Evolutionary conservation across 2,888 invertebrate species (phyloP), one percentile per base, ranked within the genome.

Genomic region (Epinotia ramella): DNA sequence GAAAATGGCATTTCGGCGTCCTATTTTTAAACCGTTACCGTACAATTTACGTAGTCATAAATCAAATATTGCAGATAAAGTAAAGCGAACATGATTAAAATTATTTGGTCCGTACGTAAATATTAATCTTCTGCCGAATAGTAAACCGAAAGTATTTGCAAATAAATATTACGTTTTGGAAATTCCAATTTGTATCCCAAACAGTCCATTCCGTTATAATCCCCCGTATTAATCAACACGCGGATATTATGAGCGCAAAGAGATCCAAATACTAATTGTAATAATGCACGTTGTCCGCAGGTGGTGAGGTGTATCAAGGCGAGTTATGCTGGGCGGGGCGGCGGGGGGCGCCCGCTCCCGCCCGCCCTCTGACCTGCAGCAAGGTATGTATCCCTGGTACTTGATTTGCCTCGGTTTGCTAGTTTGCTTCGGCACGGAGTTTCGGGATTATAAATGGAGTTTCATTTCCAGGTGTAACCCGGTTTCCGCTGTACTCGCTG

Each of bases 401-500:
- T 18, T 20, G 13, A 49, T 49, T 74, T 46, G 68, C 20, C 46
- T n/a, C n/a, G 16, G 40, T 18, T 63, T 56, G 63, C 67, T 63
- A 60, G 73, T 60, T 53, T 73, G 73, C 62, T 28, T 13, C 16
- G 40, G 13, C 7, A 40, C 9, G 33, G 2, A 69, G 60, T 53
- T 66, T 66, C 20, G 79, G 80, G 78, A 82, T 78, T 77, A 82
- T 74, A 79, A 74, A 57, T 66, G 46, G 57, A 49, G 62, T 68
- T 73, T 81, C 80, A 81, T 81, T 90, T 89, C 69, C 95, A 96
- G 96, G 96, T 92, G 95, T 96, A 87, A 94, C 95, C 86, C 95
- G 96, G 82, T 96, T 96, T 89, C 96, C 96, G 80, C 95, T 96
- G 79, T 96, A 96, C 88, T 96, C 96, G 81, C 92, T 96, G 89